A percentile compares a stretch with the other conserved stretches of the same genome.
These are phyloP conservation scores for Burhinus oedicnemus DNA, from an alignment of 2,113 vertebrate species.

Conservation along the genomic window DNA sequence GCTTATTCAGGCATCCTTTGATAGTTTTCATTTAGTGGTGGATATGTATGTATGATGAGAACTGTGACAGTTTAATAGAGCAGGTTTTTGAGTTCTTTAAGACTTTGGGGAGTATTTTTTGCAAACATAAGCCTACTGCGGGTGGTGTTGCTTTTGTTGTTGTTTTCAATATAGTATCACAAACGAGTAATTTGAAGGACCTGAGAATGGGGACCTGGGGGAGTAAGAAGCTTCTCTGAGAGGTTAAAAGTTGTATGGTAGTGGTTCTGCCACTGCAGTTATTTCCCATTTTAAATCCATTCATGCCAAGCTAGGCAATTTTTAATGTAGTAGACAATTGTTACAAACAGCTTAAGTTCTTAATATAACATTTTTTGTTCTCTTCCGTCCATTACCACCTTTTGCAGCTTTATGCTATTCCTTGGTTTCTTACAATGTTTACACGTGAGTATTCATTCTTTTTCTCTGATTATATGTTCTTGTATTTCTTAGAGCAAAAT, in stretches of 20 bases:
- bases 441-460: constrained; percentile 88
- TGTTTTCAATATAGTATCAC: background rate
- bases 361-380: background rate
- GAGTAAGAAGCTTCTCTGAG: background rate
- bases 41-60: background rate
- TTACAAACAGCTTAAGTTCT: background rate
- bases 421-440: constrained; percentile 99
- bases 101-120: background rate
- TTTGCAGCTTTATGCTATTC: constrained; percentile 93
- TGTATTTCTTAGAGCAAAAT: background rate
- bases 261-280: background rate
- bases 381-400: background rate
- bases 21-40: background rate
- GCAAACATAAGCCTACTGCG: background rate
- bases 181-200: background rate
- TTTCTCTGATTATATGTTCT: background rate
- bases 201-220: background rate
- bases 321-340: background rate
- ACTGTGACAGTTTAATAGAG: background rate
- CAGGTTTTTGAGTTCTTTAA: background rate
- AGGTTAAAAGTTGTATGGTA: background rate
- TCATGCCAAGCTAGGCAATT: background rate
- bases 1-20: background rate
- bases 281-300: background rate
- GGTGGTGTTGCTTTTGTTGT: background rate